Evolutionary conservation across 2,797 vertebrate genomes (phyloP), one percentile per base, ranked within the genome.

Genomic region (Sarcoramphus papa): DNA sequence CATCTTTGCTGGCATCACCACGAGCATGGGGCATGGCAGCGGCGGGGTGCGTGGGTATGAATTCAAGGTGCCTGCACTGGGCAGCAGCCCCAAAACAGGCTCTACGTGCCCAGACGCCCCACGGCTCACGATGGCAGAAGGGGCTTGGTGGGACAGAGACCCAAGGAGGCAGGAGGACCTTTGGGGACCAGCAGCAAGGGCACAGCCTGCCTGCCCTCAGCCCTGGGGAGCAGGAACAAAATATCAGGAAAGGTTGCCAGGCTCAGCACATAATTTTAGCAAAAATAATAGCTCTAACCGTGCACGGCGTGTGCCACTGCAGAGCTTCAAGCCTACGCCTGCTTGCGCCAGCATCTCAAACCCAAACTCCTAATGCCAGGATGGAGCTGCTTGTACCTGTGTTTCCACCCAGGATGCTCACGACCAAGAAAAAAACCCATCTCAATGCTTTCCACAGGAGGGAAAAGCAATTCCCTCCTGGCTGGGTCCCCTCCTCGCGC

Each of bases 61-160:
- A 54, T 22, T 53, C 3, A 10, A 41, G 51, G 59, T 37, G 35
- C 22, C 13, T 2, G 4, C n/a, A 13, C 51, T 65, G 43, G 23
- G 80, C 40, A 59, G 37, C 20, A 47, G 40, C n/a, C n/a, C 63
- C 62, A 54, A 43, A 68, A 53, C 54, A 60, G 24, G 47, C 23
- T 62, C 48, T 41, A 21, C 0, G 0, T 41, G 40, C 48, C 63
- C 56, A 54, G 31, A 75, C 5, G 15, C 35, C 4, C 41, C 31
- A 48, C 0, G 1, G 41, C 30, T 75, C 40, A 30, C 33, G 16
- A 28, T 0, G 5, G 28, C 30, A 7, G 2, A 51, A 43, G 63
- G 30, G 47, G 3, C n/a, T 75, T 31, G 54, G 47, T 41, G 63
- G 54, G 53, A 81, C 1, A 1, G 62, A 89, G 41, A 54, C 22